Percentiles rank a stretch among this genome's conserved stretches.
Conservation (phyloP, 2,113 vertebrate genomes). For the Neogale vison region DNA sequence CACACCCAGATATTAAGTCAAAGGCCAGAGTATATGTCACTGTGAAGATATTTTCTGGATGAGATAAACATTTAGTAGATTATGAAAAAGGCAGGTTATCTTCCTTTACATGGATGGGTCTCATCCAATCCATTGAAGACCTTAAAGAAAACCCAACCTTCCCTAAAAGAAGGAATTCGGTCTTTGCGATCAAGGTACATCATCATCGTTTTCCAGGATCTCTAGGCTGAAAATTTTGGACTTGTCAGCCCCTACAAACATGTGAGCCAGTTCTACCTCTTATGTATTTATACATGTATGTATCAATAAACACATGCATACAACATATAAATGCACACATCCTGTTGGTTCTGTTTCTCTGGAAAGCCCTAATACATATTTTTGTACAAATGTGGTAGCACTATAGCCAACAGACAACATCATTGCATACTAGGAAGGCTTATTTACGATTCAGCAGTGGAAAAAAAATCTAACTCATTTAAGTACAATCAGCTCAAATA, state of each 20-base stretch:
- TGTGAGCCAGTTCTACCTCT: neutral
- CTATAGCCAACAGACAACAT: neutral
- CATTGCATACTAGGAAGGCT: neutral
- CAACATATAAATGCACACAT: neutral
- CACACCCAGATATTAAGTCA: neutral
- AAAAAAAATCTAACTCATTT: neutral
- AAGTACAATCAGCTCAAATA: neutral
- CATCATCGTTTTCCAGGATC: neutral
- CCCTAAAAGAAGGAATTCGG: neutral
- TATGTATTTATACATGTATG: neutral
- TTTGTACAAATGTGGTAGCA: neutral
- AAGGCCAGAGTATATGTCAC: neutral
- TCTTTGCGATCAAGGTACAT: neutral
- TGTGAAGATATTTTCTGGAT: neutral
- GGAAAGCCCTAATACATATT: neutral
- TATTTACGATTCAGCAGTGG: neutral
- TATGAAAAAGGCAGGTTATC: neutral
- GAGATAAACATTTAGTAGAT: neutral
- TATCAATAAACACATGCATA: neutral
- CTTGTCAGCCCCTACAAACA: neutral
- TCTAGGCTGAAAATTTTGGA: neutral
- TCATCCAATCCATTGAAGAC: neutral
- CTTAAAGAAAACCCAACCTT: neutral
- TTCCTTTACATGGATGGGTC: too few relatives aligned
- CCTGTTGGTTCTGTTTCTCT: neutral